phyloP scores from a whole-genome alignment of 1,140 invertebrate species.

The Belonocnema kinseyi region DNA sequence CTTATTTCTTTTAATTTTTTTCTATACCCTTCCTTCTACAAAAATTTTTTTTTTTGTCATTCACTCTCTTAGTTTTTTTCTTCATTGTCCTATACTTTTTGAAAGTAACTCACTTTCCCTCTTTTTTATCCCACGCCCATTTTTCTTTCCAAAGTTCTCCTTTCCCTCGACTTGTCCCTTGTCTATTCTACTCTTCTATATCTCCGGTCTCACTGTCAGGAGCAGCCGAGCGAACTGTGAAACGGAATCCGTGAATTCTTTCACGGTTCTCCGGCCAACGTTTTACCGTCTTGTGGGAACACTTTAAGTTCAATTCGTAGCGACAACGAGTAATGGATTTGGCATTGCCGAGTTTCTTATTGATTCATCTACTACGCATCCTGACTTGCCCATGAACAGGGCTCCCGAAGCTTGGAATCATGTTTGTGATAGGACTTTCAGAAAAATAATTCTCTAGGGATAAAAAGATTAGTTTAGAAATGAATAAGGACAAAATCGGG shows the following conservation, averaged over 20 bases:
- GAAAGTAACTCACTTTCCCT: constrained; percentile 39
- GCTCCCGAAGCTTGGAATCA: not conserved
- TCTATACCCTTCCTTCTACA: not conserved
- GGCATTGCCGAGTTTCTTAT: constrained; percentile 19
- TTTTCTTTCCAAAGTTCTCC: constrained; percentile 18
- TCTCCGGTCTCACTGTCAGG: constrained; percentile 22
- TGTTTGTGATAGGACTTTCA: constrained; percentile 7
- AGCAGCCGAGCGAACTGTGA: constrained; percentile 25
- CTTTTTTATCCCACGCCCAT: constrained; percentile 36
- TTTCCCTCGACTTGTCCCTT: constrained; percentile 6
- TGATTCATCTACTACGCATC: constrained; percentile 30
- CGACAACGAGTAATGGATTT: constrained; percentile 24
- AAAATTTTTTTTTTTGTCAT: not conserved
- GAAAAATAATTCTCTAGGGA: constrained; percentile 1
- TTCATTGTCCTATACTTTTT: not conserved
- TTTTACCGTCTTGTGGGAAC: constrained; percentile 28
- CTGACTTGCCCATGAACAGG: constrained; percentile 16
- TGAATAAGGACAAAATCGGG: not conserved
- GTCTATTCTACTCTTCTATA: constrained; percentile 24
- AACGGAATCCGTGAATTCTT: constrained; percentile 26
- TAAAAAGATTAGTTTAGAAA: not conserved
- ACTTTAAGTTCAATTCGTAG: constrained; percentile 16
- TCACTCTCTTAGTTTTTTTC: not conserved
- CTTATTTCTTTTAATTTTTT: no score
- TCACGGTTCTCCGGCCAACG: constrained; percentile 26